Conservation (phyloP, 2,888 invertebrate species). For the Pogonocherus hispidulus region DNA sequence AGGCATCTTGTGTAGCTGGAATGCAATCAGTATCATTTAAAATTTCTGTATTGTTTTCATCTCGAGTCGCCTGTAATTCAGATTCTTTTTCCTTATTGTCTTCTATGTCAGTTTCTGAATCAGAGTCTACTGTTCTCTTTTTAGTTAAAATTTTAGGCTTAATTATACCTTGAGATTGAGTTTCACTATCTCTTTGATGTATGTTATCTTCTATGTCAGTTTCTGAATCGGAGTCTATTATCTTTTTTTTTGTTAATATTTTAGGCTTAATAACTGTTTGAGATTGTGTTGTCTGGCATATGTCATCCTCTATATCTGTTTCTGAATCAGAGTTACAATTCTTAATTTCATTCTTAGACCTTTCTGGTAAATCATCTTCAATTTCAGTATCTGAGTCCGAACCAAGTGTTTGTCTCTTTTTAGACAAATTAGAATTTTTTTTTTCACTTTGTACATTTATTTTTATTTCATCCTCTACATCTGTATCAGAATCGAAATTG, state of each 20-base stretch:
- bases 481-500: slow-evolving; percentile 42
- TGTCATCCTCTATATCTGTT: slow-evolving; percentile 45
- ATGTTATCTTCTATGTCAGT: slow-evolving; percentile 45
- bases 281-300: neutral
- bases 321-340: slow-evolving; percentile 37
- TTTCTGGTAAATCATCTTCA: slow-evolving; percentile 37
- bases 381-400: slow-evolving; percentile 49
- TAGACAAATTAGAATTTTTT: slow-evolving; percentile 17
- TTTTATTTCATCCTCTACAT: slow-evolving; percentile 29
- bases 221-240: slow-evolving; percentile 38
- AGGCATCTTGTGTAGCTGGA: slow-evolving; percentile 55
- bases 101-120: slow-evolving; percentile 54
- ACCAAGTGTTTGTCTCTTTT: slow-evolving; percentile 28
- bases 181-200: neutral
- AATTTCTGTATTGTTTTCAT: neutral
- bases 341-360: neutral
- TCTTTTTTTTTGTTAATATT: slow-evolving; percentile 18
- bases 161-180: slow-evolving; percentile 16
- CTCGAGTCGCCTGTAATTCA: neutral
- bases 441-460: neutral
- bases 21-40: slow-evolving; percentile 55
- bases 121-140: slow-evolving; percentile 33
- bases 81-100: slow-evolving; percentile 12
- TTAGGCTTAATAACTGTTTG: slow-evolving; percentile 33
- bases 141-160: slow-evolving; percentile 32